These are phyloP conservation scores for Drosophila gaucha DNA, from an alignment of 2,888 invertebrate genomes.

Conservation along the genomic window DNA sequence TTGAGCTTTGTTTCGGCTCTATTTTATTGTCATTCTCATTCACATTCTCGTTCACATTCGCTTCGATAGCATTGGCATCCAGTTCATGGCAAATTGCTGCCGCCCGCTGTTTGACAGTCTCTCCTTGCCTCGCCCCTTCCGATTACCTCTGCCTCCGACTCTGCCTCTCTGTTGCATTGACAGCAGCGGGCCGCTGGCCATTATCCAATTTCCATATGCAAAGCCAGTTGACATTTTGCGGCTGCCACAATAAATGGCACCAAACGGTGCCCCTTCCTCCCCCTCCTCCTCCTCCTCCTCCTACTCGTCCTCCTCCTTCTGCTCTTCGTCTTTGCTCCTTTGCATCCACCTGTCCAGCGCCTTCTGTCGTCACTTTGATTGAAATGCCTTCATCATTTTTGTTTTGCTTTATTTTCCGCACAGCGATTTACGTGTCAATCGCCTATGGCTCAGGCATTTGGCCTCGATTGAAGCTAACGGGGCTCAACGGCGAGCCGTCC, in stretches of 20 bases:
- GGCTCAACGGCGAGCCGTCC: background rate
- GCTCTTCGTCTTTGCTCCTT: background rate
- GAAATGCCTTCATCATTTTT: slow-evolving; percentile 47
- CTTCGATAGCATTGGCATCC: slow-evolving; percentile 23
- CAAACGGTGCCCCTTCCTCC: slow-evolving; percentile 3
- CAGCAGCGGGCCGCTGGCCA: slow-evolving; percentile 51
- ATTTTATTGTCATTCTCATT: slow-evolving; percentile 23
- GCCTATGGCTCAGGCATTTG: slow-evolving; percentile 29
- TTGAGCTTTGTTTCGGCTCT: slow-evolving; percentile 13
- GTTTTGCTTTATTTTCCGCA: slow-evolving; percentile 22
- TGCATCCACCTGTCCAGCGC: slow-evolving; percentile 48
- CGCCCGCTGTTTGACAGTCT: too few relatives aligned
- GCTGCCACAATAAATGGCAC: slow-evolving; percentile 58
- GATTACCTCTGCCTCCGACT: too few relatives aligned
- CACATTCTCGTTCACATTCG: slow-evolving; percentile 13
- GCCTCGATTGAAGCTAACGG: slow-evolving; percentile 10
- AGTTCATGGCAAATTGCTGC: slow-evolving; percentile 46
- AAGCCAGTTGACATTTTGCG: slow-evolving; percentile 74
- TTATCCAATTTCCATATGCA: slow-evolving; percentile 79
- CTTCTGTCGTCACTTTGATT: slow-evolving; percentile 68
- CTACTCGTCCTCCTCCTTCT: background rate
- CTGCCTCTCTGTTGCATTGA: background rate
- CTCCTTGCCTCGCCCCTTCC: too few relatives aligned
- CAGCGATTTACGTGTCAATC: slow-evolving; percentile 71
- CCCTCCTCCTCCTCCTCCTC: background rate